Conservation (phyloP, 1,140 invertebrate genomes). For the Magallana ariakensis region DNA sequence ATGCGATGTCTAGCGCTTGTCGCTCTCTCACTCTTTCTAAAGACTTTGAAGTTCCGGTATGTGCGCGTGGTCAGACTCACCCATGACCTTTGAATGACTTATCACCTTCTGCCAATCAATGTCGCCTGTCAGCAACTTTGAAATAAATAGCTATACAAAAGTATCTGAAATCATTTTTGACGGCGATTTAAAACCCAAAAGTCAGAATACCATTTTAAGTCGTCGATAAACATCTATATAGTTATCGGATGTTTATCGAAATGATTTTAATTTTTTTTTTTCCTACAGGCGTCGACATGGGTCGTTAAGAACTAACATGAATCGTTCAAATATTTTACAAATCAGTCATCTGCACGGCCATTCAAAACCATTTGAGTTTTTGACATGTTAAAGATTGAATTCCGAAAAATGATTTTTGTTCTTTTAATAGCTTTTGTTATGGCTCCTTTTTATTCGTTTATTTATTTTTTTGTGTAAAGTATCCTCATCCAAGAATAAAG, state of each 20-base stretch:
- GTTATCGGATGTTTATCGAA: conserved; percentile 34
- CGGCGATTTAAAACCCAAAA: conserved; percentile 16
- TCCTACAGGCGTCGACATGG: neutral
- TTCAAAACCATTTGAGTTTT: neutral
- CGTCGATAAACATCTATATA: neutral
- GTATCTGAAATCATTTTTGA: conserved; percentile 30
- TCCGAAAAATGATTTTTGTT: too few species aligned
- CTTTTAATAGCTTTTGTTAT: too few species aligned
- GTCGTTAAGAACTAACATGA: conserved; percentile 18
- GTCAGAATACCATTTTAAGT: neutral
- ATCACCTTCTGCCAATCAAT: conserved; percentile 20
- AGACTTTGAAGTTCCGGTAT: conserved; percentile 8
- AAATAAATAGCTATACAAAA: neutral
- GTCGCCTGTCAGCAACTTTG: conserved; percentile 4
- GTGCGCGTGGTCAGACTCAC: conserved; percentile 2
- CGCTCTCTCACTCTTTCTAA: too few species aligned
- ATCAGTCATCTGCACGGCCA: neutral
- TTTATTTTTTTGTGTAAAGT: too few species aligned
- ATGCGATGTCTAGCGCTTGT: too few species aligned
- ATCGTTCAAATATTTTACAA: conserved; percentile 31
- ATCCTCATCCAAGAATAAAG: too few species aligned
- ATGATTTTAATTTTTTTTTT: conserved; percentile 29
- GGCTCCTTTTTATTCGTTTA: too few species aligned
- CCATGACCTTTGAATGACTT: neutral
- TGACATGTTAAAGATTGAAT: too few species aligned